Evolutionary conservation across 2,113 vertebrate genomes (phyloP).

Genomic region (Solea senegalensis): DNA sequence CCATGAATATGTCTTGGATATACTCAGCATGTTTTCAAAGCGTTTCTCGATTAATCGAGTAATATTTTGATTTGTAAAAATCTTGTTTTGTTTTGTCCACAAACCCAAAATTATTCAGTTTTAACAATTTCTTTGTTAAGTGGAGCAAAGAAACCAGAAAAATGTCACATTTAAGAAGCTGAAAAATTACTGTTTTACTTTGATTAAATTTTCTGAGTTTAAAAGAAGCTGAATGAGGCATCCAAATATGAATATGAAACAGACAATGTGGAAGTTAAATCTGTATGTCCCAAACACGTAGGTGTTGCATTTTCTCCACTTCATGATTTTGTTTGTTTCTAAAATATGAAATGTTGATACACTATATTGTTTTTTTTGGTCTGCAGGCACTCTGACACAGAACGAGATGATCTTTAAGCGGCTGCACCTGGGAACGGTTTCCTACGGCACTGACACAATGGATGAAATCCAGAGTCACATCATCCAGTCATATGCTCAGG

Average conservation of each 20-base stretch:
- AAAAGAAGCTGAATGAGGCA: neutral
- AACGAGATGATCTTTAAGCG: slow-evolving; percentile 99
- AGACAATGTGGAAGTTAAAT: neutral
- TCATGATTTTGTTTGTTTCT: neutral
- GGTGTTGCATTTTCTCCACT: neutral
- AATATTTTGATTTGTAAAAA: too few relatives aligned
- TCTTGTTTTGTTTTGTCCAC: too few relatives aligned
- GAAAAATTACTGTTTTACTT: neutral
- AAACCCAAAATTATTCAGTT: too few relatives aligned
- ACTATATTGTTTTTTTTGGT: slow-evolving; percentile 12
- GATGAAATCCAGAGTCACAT: slow-evolving; percentile 97
- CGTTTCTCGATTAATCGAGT: too few relatives aligned
- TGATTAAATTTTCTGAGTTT: neutral
- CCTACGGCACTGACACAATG: slow-evolving; percentile 96
- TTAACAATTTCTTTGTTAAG: too few relatives aligned
- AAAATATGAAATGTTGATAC: too few relatives aligned
- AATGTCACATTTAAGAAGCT: too few relatives aligned
- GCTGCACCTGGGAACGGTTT: slow-evolving; percentile 95
- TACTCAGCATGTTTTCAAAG: too few relatives aligned
- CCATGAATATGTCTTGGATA: too few relatives aligned
- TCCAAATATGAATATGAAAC: neutral
- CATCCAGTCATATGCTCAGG: slow-evolving; percentile 87
- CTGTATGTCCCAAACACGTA: neutral
- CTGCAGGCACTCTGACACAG: slow-evolving; percentile 93
- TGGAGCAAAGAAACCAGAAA: too few relatives aligned